Conservation (phyloP, 1,140 invertebrate species). For the Drosophila albomicans region DNA sequence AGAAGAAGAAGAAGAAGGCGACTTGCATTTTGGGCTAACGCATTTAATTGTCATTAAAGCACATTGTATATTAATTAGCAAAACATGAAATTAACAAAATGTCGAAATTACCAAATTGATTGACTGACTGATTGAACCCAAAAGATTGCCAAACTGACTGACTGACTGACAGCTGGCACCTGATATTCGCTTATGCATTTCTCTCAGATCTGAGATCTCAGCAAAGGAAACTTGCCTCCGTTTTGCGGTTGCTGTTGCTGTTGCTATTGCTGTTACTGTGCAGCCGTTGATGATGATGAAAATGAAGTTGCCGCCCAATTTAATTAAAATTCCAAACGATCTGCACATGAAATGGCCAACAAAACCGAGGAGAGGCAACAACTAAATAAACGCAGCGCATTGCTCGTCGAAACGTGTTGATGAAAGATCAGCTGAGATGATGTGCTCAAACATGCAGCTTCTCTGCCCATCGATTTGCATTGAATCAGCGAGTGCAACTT, state of each 20-base stretch:
- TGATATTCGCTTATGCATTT: slow-evolving; percentile 59
- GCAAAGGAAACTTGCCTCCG: slow-evolving; percentile 52
- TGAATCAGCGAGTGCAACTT: slow-evolving; percentile 36
- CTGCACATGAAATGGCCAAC: slow-evolving; percentile 66
- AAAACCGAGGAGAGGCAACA: slow-evolving; percentile 10
- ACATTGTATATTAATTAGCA: slow-evolving; percentile 78
- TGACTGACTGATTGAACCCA: slow-evolving; percentile 19
- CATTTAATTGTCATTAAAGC: slow-evolving; percentile 72
- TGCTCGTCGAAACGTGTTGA: slow-evolving; percentile 44
- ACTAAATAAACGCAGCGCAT: slow-evolving; percentile 34
- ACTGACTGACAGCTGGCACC: slow-evolving; percentile 57
- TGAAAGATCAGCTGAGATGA: slow-evolving; percentile 48
- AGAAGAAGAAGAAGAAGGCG: not conserved
- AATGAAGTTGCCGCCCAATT: slow-evolving; percentile 82
- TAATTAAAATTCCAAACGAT: slow-evolving; percentile 85
- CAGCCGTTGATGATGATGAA: slow-evolving; percentile 73
- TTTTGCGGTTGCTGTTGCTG: slow-evolving; percentile 33
- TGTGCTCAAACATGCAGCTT: not conserved
- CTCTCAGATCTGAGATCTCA: slow-evolving; percentile 55
- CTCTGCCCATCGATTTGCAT: slow-evolving; percentile 69
- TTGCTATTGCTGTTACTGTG: slow-evolving; percentile 8
- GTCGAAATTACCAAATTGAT: slow-evolving; percentile 18
- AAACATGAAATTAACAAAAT: slow-evolving; percentile 75
- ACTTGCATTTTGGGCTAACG: slow-evolving; percentile 48
- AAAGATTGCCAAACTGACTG: slow-evolving; percentile 25